Base-by-base conservation (phyloP, 2,888 invertebrate genomes). In the Lathronympha strigana region DNA sequence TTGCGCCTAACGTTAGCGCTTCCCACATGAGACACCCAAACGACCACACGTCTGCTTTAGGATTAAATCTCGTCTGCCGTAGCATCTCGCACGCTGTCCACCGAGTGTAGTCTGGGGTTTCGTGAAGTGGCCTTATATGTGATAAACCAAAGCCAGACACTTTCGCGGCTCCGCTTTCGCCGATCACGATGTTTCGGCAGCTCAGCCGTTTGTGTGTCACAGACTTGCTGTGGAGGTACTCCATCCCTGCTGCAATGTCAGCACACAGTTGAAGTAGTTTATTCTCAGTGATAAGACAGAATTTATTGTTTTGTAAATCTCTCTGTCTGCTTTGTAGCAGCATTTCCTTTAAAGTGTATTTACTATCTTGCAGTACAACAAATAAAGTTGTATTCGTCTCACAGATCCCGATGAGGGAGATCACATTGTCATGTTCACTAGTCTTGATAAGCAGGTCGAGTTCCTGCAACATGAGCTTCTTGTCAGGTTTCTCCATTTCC, bases 11-110 rank as follows among this genome's bases (percentile, higher is more conserved):
- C 4, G 95, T 94, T 72, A 95, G 93, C 67, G 95, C 94, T 84
- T 97, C 97, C 97, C 97, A 97, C 68, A 97, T 87, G 11, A 97
- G 81, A 67, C 96, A 94, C 0, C 96, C 97, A 82, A 95, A 97
- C 0, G 97, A 95, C 97, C 97, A 97, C 4, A 96, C 93, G 76
- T 97, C 96, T 61, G 95, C 95, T 75, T 96, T 95, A 4, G 92
- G 87, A n/a, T 94, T 94, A 72, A 93, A 94, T 54, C 94, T 93
- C 57, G 94, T 94, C 73, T 94, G 94, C 31, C 94, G 93, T 69
- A 97, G 90, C 75, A 95, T 94, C 83, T 97, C 97, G 23, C 95
- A 94, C 0, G 97, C 95, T 6, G 94, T 94, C 97, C 97, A 97
- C 47, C 97, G 90, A 0, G 95, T 94, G 72, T 95, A 94, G 76